Percentiles rank a stretch among this genome's conserved stretches.
Conservation (phyloP, 2,888 invertebrate species). For the Drosophila neotestacea region DNA sequence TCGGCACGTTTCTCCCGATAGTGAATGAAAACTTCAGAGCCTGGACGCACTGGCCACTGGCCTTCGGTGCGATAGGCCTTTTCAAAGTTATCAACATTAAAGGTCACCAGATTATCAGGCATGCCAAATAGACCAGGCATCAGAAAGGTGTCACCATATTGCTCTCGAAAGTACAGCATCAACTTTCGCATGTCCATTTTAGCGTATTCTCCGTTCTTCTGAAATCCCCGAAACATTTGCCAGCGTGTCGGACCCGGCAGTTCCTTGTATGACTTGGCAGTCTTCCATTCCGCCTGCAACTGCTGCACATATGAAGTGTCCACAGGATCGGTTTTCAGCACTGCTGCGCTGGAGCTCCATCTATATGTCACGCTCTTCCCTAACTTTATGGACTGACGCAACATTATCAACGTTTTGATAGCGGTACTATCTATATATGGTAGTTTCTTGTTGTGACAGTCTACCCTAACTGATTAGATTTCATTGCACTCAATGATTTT, state of each 20-base stretch:
- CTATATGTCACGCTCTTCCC: background rate
- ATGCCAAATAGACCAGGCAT: slow-evolving; percentile 83
- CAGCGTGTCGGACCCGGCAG: slow-evolving; percentile 77
- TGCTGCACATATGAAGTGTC: slow-evolving; percentile 37
- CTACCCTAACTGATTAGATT: background rate
- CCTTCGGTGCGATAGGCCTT: slow-evolving; percentile 86
- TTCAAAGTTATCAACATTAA: slow-evolving; percentile 86
- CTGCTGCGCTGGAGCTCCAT: slow-evolving; percentile 22
- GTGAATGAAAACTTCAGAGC: slow-evolving; percentile 82
- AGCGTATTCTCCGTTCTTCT: slow-evolving; percentile 43
- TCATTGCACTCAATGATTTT: background rate
- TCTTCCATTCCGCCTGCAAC: slow-evolving; percentile 62
- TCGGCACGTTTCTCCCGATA: slow-evolving; percentile 79
- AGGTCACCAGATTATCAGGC: slow-evolving; percentile 83
- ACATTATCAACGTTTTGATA: slow-evolving; percentile 8
- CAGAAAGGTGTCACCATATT: slow-evolving; percentile 84
- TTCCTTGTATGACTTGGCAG: slow-evolving; percentile 60
- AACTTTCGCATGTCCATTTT: slow-evolving; percentile 38
- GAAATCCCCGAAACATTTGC: slow-evolving; percentile 66
- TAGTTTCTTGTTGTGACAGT: background rate
- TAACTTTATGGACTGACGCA: slow-evolving; percentile 3
- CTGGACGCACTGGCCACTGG: slow-evolving; percentile 84
- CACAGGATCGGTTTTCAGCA: slow-evolving; percentile 4
- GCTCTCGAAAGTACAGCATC: slow-evolving; percentile 50
- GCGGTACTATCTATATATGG: background rate